Evolutionary conservation across 2,888 invertebrate species (phyloP), one percentile per base, ranked within the genome.

Genomic region (Leuctra nigra): DNA sequence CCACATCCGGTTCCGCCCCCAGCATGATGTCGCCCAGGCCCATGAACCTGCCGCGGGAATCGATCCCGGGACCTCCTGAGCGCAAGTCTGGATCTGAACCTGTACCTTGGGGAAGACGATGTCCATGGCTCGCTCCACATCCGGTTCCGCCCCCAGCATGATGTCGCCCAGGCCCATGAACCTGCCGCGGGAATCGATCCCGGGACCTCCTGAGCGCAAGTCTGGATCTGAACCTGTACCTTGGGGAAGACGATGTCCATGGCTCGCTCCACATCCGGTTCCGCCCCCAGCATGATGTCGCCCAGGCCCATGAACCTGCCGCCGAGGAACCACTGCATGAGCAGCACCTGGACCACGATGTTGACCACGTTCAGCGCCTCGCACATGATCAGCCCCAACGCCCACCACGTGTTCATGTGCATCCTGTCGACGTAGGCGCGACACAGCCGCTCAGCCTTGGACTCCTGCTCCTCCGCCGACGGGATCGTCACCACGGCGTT

Each of bases 331-430:
- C 22, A 16, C 41, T 63, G 56, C 11, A 57, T 59, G 11, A 62
- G 11, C 16, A 29, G 47, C 14, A 61, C 47, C 25, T 61, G 54
- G 2, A 54, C 6, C 4, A 55, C 47, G n/a, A 63, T 46, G 50
- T 61, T 62, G 33, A 57, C 9, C 9, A 47, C 57, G 55, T 61
- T 63, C 9, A 63, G 54, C 1, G 58, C 1, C 44, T 63, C 63
- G 50, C 61, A 61, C 18, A 57, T 18, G 11, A 62, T 44, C n/a
- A 63, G 55, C 13, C 55, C 48, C 2, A 29, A 23, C 25, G 59
- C 56, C 63, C 63, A 63, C 38, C 6, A 11, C 38, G 9, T 38
- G 14, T 38, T 7, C 36, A 48, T 14, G 11, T 33, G 44, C 35
- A 57, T 44, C 23, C 57, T 23, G 23, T 29, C 53, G 14, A 44